Percentiles rank a stretch among this genome's conserved stretches.
phyloP scores from a whole-genome alignment of 2,113 vertebrate species.

The Peromyscus leucopus region DNA sequence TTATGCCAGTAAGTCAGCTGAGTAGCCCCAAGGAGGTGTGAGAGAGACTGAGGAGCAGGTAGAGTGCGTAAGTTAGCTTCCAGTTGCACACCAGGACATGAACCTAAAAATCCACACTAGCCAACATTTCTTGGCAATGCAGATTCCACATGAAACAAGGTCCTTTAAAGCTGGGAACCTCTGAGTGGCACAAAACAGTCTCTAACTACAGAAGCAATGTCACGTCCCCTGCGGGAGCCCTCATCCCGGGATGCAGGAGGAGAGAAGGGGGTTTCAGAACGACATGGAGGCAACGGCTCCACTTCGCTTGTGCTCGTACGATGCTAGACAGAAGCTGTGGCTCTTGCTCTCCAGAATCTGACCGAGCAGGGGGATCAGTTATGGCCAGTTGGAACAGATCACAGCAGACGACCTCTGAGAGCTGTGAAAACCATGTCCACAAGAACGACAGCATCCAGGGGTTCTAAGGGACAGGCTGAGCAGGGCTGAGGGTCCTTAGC shows the following conservation, averaged over 20 bases:
- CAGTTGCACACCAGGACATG: rapidly evolving
- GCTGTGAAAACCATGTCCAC: rapidly evolving
- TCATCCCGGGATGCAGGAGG: rapidly evolving
- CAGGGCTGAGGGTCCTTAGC: background rate
- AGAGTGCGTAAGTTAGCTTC: rapidly evolving
- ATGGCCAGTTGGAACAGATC: background rate
- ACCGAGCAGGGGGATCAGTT: rapidly evolving
- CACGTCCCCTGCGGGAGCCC: rapidly evolving
- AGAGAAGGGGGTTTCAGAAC: background rate
- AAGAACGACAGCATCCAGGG: rapidly evolving
- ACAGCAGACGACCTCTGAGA: background rate
- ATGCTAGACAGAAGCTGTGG: rapidly evolving
- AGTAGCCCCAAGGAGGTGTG: background rate
- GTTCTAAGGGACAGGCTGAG: background rate
- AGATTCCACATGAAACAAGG: background rate
- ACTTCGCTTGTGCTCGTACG: rapidly evolving
- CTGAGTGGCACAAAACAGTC: background rate
- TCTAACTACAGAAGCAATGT: background rate
- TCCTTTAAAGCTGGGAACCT: background rate
- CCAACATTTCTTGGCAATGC: rapidly evolving
- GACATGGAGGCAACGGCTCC: rapidly evolving
- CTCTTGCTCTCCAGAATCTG: background rate
- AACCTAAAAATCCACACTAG: background rate
- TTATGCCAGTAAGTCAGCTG: too few species aligned
- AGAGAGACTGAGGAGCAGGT: rapidly evolving